A percentile compares a stretch with the other conserved stretches of the same genome.
phyloP scores from a whole-genome alignment of 1,140 invertebrate genomes.

The Drosophila mayri region DNA sequence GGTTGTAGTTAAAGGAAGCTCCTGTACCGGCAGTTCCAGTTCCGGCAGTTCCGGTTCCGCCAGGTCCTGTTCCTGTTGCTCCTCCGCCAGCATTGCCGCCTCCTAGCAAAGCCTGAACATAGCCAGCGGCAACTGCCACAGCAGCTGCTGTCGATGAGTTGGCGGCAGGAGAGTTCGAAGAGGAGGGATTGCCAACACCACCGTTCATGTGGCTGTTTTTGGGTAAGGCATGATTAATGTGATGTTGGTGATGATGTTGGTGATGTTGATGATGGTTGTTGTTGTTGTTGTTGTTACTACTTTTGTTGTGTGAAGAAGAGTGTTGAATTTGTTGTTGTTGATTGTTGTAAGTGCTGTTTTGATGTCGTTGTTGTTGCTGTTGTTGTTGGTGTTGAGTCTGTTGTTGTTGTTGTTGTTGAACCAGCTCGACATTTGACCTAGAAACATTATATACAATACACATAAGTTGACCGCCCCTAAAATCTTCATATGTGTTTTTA shows the following conservation, averaged over 20 bases:
- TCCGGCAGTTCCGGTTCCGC: neutral
- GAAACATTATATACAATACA: slow-evolving; percentile 84
- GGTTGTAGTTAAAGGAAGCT: slow-evolving; percentile 70
- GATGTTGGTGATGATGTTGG: slow-evolving; percentile 52
- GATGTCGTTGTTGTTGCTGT: slow-evolving; percentile 65
- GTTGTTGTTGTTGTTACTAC: slow-evolving; percentile 28
- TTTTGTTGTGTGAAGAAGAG: slow-evolving; percentile 20
- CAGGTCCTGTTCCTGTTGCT: neutral
- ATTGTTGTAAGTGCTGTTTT: slow-evolving; percentile 71
- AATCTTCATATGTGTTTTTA: slow-evolving; percentile 6
- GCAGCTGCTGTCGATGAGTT: slow-evolving; percentile 37
- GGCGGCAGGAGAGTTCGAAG: slow-evolving; percentile 1
- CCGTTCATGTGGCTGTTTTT: slow-evolving; percentile 41
- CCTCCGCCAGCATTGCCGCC: slow-evolving; percentile 1
- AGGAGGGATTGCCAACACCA: neutral
- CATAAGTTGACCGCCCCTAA: slow-evolving; percentile 57
- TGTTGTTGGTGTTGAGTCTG: slow-evolving; percentile 62
- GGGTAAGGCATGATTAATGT: slow-evolving; percentile 40
- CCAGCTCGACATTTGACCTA: slow-evolving; percentile 85
- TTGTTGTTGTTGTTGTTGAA: slow-evolving; percentile 77
- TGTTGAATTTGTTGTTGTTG: slow-evolving; percentile 42
- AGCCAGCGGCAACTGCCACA: slow-evolving; percentile 54
- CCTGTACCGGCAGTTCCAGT: neutral
- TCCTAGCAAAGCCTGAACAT: slow-evolving; percentile 62
- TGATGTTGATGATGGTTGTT: slow-evolving; percentile 46